These are phyloP conservation scores for Pemphredon lugubris DNA, from an alignment of 2,888 invertebrate species.

Conservation along the genomic window DNA sequence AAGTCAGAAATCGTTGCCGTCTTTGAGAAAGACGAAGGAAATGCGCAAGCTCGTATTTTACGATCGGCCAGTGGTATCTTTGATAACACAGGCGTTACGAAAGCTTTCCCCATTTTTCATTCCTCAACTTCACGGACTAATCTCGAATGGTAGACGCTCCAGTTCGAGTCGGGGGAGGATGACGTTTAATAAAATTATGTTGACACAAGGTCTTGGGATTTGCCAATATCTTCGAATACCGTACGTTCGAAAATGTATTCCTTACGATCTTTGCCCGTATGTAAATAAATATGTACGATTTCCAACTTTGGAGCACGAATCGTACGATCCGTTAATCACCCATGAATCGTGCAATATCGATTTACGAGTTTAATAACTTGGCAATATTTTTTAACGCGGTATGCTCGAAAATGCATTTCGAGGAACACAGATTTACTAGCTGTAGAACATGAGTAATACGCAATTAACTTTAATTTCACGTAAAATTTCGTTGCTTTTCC, in stretches of 20 bases:
- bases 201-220: constrained; percentile 23
- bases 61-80: constrained; percentile 54
- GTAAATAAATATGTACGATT: no score
- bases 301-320: no score
- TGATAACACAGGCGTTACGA: constrained; percentile 29
- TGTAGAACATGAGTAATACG: no score
- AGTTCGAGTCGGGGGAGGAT: constrained; percentile 14
- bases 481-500: no score
- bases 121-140: constrained; percentile 10
- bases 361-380: no score
- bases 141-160: constrained; percentile 13
- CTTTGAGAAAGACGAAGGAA: constrained; percentile 28
- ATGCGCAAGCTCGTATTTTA: constrained; percentile 60
- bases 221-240: not conserved
- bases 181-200: constrained; percentile 17
- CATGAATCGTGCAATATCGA: no score
- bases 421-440: no score
- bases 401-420: no score
- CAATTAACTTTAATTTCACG: no score
- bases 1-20: constrained; percentile 38
- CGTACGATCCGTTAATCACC: no score
- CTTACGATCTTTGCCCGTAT: no score
- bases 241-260: not conserved
- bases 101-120: constrained; percentile 32
- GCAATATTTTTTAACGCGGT: no score